Conservation (phyloP, 2,113 vertebrate genomes). For the Gambusia holbrooki region DNA sequence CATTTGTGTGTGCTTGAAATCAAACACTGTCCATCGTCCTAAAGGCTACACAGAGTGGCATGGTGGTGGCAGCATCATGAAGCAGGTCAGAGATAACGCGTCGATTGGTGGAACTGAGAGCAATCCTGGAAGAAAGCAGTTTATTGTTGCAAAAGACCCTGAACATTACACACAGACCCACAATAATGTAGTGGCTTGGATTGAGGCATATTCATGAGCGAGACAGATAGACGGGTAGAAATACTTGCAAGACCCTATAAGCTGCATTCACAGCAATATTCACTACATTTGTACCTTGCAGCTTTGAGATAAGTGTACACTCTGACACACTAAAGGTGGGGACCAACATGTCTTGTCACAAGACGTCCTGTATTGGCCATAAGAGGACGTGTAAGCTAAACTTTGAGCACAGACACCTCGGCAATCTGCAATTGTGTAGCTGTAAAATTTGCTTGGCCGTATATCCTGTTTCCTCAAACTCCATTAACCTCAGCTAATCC, state of each 20-base stretch:
- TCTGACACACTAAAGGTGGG: not conserved
- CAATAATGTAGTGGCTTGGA: no score
- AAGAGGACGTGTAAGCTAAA: conserved; percentile 5
- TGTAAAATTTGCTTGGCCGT: conserved; percentile 37
- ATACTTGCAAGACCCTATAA: not conserved
- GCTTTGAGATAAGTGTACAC: not conserved
- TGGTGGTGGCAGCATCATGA: no score
- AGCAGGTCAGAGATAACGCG: no score
- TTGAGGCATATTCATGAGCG: no score
- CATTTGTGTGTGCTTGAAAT: no score
- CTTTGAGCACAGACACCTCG: not conserved
- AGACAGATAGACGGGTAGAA: not conserved
- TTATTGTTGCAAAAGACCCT: no score
- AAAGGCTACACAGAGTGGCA: no score
- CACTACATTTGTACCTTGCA: not conserved
- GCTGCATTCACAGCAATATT: not conserved
- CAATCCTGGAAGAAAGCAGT: no score
- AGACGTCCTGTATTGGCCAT: not conserved
- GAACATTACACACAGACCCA: no score
- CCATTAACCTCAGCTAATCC: conserved; percentile 74
- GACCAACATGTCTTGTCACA: not conserved
- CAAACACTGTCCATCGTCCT: no score
- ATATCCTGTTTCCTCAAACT: conserved; percentile 49
- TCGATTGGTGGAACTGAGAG: no score
- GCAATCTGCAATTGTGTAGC: conserved; percentile 1